Conservation (phyloP, 2,113 vertebrate genomes). For the Oophaga pumilio region DNA sequence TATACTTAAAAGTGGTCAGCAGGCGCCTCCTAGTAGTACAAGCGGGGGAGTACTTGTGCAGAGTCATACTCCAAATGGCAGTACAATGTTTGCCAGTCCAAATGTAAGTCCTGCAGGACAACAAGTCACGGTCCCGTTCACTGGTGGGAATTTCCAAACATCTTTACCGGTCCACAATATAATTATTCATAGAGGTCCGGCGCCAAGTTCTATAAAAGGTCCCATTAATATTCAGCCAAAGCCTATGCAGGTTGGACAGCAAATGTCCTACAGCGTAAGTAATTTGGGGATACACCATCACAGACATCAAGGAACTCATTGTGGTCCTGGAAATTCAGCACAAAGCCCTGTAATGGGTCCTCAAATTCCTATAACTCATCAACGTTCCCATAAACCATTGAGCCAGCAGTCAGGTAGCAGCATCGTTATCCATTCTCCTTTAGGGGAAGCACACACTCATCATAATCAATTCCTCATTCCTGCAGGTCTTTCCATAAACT, state of each 20-base stretch:
- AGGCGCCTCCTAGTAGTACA: slow-evolving; percentile 72
- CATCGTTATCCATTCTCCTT: slow-evolving; percentile 81
- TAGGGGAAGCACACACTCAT: slow-evolving; percentile 83
- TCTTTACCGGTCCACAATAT: slow-evolving; percentile 94
- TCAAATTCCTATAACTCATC: slow-evolving; percentile 80
- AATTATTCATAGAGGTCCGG: slow-evolving; percentile 93
- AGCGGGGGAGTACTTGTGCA: slow-evolving; percentile 78
- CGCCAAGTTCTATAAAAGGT: slow-evolving; percentile 82
- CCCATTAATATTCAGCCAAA: slow-evolving; percentile 92
- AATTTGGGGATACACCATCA: slow-evolving; percentile 78
- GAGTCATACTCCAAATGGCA: slow-evolving; percentile 80
- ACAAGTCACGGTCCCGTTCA: slow-evolving; percentile 90
- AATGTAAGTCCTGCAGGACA: slow-evolving; percentile 79
- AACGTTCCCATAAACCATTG: slow-evolving; percentile 74
- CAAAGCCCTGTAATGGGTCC: slow-evolving; percentile 75
- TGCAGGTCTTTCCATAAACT: slow-evolving; percentile 82
- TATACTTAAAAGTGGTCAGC: slow-evolving; percentile 83
- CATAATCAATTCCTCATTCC: slow-evolving; percentile 90
- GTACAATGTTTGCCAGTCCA: slow-evolving; percentile 81
- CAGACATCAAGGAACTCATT: slow-evolving; percentile 75
- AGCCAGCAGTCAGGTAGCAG: slow-evolving; percentile 75
- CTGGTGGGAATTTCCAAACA: slow-evolving; percentile 84
- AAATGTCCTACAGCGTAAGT: slow-evolving; percentile 86
- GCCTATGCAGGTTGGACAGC: slow-evolving; percentile 85
- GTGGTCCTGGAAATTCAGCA: slow-evolving; percentile 75